phyloP scores from a whole-genome alignment of 2,113 vertebrate species.

The Gorsachius goisagi region DNA sequence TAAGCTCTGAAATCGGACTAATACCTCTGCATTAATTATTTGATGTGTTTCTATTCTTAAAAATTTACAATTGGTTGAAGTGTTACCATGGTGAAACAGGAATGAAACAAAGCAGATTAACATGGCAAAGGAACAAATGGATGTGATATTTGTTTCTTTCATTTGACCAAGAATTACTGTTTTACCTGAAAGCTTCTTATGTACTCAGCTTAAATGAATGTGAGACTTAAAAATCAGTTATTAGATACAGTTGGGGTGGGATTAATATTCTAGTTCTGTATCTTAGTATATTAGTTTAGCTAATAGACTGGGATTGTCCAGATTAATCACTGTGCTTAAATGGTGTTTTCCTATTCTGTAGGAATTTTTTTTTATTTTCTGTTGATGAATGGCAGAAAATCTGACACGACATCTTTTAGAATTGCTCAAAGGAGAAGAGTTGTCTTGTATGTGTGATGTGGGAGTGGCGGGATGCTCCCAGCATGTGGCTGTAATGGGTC shows the following conservation, averaged over 20 bases:
- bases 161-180: neutral
- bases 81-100: neutral
- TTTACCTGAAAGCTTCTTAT: neutral
- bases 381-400: neutral
- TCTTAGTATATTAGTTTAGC: neutral
- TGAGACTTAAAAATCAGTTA: neutral
- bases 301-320: neutral
- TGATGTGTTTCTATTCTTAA: neutral
- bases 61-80: neutral
- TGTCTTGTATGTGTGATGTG: rapidly evolving
- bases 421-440: neutral
- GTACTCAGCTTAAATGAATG: neutral
- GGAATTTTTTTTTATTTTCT: neutral
- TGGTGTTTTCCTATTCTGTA: neutral
- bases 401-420: neutral
- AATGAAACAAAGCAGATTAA: neutral
- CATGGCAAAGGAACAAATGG: neutral
- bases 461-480: neutral
- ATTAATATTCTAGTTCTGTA: neutral
- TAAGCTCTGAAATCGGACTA: neutral
- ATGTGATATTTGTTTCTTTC: neutral
- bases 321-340: neutral
- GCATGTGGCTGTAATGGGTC: neutral
- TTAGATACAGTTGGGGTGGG: neutral
- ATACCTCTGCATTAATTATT: neutral